Evolutionary conservation across 2,888 invertebrate species (phyloP), one percentile per base, ranked within the genome.

Genomic region (Galeopsomyia nigrocyanea): DNA sequence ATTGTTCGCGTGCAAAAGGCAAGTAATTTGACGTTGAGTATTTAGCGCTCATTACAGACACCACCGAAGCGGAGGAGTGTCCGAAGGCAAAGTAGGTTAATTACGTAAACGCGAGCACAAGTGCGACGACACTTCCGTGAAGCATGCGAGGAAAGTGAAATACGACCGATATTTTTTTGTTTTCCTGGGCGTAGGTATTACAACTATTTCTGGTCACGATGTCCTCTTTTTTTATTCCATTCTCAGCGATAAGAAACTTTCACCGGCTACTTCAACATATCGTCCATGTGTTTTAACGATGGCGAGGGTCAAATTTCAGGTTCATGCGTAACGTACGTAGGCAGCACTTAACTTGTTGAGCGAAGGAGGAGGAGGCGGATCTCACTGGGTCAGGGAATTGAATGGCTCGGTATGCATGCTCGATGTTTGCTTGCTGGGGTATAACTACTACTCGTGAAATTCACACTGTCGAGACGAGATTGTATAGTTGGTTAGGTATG

Each of bases 71-170:
- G 47, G 39, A 13, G 39, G 13, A 39, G 39, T 39, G 39, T 10
- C 13, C 39, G 39, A 9, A 39, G 39, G 39, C 5, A 5, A 31
- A 50, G 67, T 49, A 22, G 53, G 14, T 7, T 68, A 55, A 61
- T 68, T 68, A 68, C 68, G 61, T 68, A 68, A 68, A 62, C 16
- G 9, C 46, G 47, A 49, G 50, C 26, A n/a, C 17, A 31, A 9
- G 26, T 21, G 17, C 13, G 3, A 39, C 21, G 47, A 17, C 39
- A 39, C 19, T 61, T 61, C 21, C 68, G 16, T 19, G 53, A 19
- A 26, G 31, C 21, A 60, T 21, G 39, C 5, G 49, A 67, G 46
- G 68, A 68, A 68, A 68, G 68, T 68, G 68, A 68, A 51, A 26
- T 19, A 17, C 49, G 46, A 50, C 19, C 68, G 61, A 68, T 39